phyloP scores from a whole-genome alignment of 2,797 vertebrate genomes.

The Tinamus major region DNA sequence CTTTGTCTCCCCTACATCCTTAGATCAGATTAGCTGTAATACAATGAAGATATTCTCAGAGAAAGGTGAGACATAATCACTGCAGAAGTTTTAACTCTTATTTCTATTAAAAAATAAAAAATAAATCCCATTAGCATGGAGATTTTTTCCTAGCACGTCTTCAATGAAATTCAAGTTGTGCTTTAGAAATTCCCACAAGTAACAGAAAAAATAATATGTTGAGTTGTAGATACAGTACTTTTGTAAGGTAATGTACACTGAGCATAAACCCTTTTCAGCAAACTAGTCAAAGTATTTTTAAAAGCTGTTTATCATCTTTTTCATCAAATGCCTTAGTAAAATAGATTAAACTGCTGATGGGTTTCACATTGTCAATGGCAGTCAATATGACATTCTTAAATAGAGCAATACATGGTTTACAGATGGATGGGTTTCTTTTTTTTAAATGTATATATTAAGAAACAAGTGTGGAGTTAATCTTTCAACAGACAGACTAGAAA shows the following conservation, averaged over 20 bases:
- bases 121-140: background rate
- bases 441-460: slow-evolving; percentile 42
- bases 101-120: background rate
- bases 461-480: slow-evolving; percentile 46
- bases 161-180: slow-evolving; percentile 3
- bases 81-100: background rate
- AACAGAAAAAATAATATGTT: slow-evolving; percentile 33
- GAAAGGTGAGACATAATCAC: background rate
- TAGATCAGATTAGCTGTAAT: background rate
- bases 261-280: slow-evolving; percentile 10
- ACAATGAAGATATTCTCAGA: background rate
- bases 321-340: slow-evolving; percentile 43
- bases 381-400: slow-evolving; percentile 47
- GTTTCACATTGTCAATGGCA: slow-evolving; percentile 38
- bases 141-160: background rate
- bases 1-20: background rate
- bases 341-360: slow-evolving; percentile 34
- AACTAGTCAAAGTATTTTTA: slow-evolving; percentile 32
- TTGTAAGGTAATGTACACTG: background rate
- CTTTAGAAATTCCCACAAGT: background rate
- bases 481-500: slow-evolving; percentile 51
- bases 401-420: background rate
- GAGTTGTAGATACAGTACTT: slow-evolving; percentile 27
- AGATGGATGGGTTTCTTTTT: slow-evolving; percentile 46
- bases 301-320: slow-evolving; percentile 53